Percentiles rank a stretch among this genome's conserved stretches.
phyloP scores from a whole-genome alignment of 2,888 invertebrate genomes.

The Margaritifera margaritifera region DNA sequence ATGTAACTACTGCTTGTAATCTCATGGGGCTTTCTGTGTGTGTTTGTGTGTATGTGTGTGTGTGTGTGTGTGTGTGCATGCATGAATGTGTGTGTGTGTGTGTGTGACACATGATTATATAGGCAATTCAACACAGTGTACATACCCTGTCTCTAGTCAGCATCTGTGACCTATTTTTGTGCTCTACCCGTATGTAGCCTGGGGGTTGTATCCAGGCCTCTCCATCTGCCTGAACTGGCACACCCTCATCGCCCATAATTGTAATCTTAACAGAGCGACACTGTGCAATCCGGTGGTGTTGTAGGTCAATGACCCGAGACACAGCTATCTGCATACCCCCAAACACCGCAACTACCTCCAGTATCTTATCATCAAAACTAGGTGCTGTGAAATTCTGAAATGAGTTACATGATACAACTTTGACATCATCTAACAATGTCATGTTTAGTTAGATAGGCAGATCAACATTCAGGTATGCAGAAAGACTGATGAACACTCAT shows the following conservation, averaged over 20 bases:
- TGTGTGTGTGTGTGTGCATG: no score
- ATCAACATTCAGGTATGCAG: no score
- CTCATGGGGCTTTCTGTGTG: no score
- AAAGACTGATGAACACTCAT: no score
- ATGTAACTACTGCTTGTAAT: no score
- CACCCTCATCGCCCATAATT: conserved; percentile 89
- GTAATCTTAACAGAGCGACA: conserved; percentile 97
- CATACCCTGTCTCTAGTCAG: conserved; percentile 88
- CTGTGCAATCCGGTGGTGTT: conserved; percentile 95
- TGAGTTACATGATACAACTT: background rate
- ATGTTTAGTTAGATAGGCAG: no score
- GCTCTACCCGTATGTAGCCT: conserved; percentile 94
- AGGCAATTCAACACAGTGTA: conserved; percentile 9
- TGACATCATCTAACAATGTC: background rate
- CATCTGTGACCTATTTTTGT: conserved; percentile 98
- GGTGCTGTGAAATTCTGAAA: conserved; percentile 86
- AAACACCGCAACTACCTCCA: conserved; percentile 98
- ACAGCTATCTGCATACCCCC: conserved; percentile 99
- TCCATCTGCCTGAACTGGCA: conserved; percentile 96
- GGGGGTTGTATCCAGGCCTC: conserved; percentile 99
- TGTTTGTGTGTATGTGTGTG: no score
- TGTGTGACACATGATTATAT: background rate
- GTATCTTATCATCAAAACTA: conserved; percentile 94
- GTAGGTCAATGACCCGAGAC: conserved; percentile 92
- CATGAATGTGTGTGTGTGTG: no score